phyloP scores from a whole-genome alignment of 2,888 invertebrate genomes.

The Antheraea assamensis region DNA sequence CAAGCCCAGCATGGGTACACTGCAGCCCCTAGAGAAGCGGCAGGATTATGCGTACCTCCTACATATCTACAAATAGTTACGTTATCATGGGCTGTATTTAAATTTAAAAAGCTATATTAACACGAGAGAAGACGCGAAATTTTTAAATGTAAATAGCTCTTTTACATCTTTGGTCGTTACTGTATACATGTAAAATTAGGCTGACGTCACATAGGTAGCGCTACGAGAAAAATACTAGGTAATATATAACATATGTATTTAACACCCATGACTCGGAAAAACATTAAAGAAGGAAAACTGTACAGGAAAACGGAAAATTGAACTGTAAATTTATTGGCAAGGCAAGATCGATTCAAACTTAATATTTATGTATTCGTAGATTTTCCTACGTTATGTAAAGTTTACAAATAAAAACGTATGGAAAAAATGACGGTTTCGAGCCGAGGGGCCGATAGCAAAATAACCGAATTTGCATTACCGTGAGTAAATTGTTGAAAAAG shows the following conservation, averaged over 20 bases:
- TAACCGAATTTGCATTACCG: conserved; percentile 16
- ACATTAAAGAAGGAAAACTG: background rate
- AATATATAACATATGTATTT: background rate
- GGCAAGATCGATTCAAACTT: background rate
- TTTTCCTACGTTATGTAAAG: background rate
- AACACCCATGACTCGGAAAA: background rate
- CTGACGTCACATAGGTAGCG: too few species aligned
- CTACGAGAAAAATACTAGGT: background rate
- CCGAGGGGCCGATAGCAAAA: background rate
- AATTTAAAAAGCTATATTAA: too few species aligned
- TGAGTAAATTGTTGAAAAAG: background rate
- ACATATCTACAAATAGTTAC: too few species aligned
- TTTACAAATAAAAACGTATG: background rate
- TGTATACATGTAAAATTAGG: too few species aligned
- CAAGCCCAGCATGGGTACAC: too few species aligned
- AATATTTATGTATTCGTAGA: background rate
- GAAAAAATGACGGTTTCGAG: background rate
- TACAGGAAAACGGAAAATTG: background rate
- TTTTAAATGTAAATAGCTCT: too few species aligned
- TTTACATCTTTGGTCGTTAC: too few species aligned
- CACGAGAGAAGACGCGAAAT: too few species aligned
- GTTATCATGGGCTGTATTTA: too few species aligned
- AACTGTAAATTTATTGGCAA: background rate
- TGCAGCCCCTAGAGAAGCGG: too few species aligned
- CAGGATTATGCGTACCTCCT: too few species aligned